Evolutionary conservation across 1,140 invertebrate species (phyloP).

Genomic region (Ceratosolen fusciceps): DNA sequence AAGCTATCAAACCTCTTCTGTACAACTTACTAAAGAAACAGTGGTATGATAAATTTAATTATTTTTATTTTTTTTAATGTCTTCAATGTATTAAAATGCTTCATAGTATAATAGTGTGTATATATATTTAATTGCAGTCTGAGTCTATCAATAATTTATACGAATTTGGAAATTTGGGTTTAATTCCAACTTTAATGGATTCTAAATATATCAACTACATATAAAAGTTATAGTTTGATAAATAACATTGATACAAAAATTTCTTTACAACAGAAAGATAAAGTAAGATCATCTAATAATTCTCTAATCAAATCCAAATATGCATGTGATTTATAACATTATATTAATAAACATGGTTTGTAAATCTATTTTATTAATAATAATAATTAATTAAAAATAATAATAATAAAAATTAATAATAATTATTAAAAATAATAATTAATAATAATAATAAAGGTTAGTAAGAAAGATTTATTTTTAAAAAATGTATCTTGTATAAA

Average conservation of each 20-base stretch:
- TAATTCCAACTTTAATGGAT: conserved; percentile 32
- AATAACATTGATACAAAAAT: not conserved
- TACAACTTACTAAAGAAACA: not conserved
- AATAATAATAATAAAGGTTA: too few species aligned
- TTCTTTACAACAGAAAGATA: not conserved
- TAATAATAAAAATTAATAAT: too few species aligned
- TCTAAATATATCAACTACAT: not conserved
- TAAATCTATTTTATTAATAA: too few species aligned
- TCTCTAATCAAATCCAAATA: not conserved
- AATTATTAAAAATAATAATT: too few species aligned
- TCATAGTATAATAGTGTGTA: too few species aligned
- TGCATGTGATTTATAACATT: not conserved
- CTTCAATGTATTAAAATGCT: too few species aligned
- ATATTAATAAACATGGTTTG: not conserved
- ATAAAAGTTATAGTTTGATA: not conserved
- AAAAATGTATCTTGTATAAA: too few species aligned
- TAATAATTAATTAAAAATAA: too few species aligned
- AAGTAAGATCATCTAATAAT: not conserved
- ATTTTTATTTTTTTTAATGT: too few species aligned
- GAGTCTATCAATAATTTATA: conserved; percentile 25
- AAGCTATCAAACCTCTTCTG: conserved; percentile 33
- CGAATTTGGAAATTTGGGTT: conserved; percentile 45
- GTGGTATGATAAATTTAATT: not conserved
- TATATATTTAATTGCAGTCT: conserved; percentile 14
- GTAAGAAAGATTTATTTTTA: too few species aligned